Conservation (phyloP, 2,797 vertebrate species). For the Apogon talboti region DNA sequence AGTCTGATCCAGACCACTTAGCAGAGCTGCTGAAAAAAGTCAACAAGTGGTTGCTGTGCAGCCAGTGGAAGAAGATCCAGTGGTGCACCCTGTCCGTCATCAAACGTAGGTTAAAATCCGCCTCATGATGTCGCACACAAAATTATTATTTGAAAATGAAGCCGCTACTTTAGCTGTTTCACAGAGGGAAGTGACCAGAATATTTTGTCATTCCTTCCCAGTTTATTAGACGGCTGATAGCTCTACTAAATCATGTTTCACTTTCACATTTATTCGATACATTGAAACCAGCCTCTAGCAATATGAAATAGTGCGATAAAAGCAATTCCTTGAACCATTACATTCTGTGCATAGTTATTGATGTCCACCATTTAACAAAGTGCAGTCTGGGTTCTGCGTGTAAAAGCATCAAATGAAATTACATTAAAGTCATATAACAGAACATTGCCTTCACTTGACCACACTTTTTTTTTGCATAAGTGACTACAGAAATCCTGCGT, state of each 20-base stretch:
- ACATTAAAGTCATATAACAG: slow-evolving; percentile 25
- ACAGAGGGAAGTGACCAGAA: no score
- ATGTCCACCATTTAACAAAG: slow-evolving; percentile 55
- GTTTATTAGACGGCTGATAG: slow-evolving; percentile 17
- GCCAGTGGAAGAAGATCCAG: slow-evolving; percentile 97
- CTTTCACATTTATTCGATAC: slow-evolving; percentile 35
- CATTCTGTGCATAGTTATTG: slow-evolving; percentile 42
- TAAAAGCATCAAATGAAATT: slow-evolving; percentile 57
- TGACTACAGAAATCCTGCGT: no score
- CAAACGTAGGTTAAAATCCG: slow-evolving; percentile 88
- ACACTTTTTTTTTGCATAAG: slow-evolving; percentile 10
- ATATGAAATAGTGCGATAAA: slow-evolving; percentile 35
- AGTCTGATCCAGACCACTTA: slow-evolving; percentile 96
- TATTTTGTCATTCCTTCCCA: slow-evolving; percentile 24
- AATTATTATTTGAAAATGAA: no score
- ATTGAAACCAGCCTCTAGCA: slow-evolving; percentile 46
- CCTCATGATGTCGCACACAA: not conserved
- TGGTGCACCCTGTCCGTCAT: slow-evolving; percentile 97
- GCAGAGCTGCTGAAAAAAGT: slow-evolving; percentile 94
- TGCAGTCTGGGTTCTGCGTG: slow-evolving; percentile 26
- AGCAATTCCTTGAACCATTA: slow-evolving; percentile 58
- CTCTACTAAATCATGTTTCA: slow-evolving; percentile 46
- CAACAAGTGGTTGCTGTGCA: slow-evolving; percentile 95
- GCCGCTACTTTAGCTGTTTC: no score
- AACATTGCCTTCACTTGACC: slow-evolving; percentile 32